Evolutionary conservation across 2,113 vertebrate species (phyloP).

Genomic region (Spea bombifrons): DNA sequence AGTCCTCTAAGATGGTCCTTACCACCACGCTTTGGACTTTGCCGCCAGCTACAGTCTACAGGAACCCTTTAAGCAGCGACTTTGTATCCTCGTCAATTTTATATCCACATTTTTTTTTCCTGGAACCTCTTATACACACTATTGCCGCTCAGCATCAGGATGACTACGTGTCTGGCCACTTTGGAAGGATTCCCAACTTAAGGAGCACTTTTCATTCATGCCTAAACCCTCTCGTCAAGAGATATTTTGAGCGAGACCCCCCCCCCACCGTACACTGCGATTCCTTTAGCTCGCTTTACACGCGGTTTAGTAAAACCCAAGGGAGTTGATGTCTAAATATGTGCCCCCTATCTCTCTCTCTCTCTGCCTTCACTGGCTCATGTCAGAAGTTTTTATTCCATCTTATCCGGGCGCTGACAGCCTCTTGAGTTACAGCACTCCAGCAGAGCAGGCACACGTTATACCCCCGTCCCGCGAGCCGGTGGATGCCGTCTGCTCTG

Average conservation of each 20-base stretch:
- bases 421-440: neutral
- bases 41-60: too few species aligned
- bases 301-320: neutral
- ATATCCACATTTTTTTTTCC: too few species aligned
- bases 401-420: constrained; percentile 31
- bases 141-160: too few species aligned
- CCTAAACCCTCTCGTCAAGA: neutral
- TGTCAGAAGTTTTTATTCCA: constrained; percentile 3
- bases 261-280: neutral
- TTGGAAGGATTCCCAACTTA: neutral
- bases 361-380: constrained; percentile 5
- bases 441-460: neutral
- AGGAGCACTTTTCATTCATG: neutral
- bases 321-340: neutral
- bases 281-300: constrained; percentile 2
- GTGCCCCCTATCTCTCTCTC: neutral
- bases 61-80: too few species aligned
- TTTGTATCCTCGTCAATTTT: too few species aligned
- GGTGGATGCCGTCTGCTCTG: neutral
- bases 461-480: neutral
- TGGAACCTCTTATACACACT: too few species aligned
- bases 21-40: too few species aligned
- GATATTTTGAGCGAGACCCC: neutral
- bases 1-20: too few species aligned
- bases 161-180: neutral